Percentiles rank a stretch among this genome's conserved stretches.
phyloP scores from a whole-genome alignment of 92 coral and sea anemone species.

The Meandrina meandrites region DNA sequence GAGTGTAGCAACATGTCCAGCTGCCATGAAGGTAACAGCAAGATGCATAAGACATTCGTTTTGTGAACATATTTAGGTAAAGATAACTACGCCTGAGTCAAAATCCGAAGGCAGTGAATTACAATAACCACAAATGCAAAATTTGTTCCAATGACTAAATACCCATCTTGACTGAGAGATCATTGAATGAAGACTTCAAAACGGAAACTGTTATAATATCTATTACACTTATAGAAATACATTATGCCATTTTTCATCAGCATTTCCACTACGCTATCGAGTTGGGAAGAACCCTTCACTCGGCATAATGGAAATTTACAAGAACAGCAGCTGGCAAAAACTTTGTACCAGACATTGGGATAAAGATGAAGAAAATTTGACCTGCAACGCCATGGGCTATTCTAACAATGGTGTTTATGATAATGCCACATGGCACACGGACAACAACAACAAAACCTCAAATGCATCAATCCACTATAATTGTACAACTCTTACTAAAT shows the following conservation, averaged over 20 bases:
- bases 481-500: neutral
- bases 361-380: neutral
- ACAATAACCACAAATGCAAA: too few species aligned
- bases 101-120: too few species aligned
- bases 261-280: neutral
- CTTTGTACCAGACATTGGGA: neutral
- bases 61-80: neutral
- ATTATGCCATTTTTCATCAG: neutral
- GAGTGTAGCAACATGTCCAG: slow-evolving; percentile 25
- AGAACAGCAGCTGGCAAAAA: neutral
- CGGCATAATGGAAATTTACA: neutral
- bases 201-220: too few species aligned
- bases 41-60: too few species aligned
- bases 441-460: neutral
- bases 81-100: too few species aligned
- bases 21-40: neutral
- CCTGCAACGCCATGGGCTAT: neutral
- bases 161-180: too few species aligned
- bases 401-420: neutral
- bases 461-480: neutral
- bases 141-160: too few species aligned
- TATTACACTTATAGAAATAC: too few species aligned
- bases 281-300: neutral
- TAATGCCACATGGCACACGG: neutral
- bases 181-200: too few species aligned